phyloP scores from a whole-genome alignment of 1,140 invertebrate species.

The Drosophila melanica region DNA sequence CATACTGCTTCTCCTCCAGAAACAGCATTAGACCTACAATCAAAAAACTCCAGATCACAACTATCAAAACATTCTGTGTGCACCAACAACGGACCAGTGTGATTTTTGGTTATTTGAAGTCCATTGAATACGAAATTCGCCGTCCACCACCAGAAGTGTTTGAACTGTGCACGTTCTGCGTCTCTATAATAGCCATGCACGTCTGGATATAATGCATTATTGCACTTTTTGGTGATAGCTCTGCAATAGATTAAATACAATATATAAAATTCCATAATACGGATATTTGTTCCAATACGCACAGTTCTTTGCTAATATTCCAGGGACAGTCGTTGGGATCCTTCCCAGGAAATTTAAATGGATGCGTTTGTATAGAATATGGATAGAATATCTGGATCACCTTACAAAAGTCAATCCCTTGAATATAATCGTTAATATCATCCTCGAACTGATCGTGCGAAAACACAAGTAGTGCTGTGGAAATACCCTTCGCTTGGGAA shows the following conservation, averaged over 20 bases:
- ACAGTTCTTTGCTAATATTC: background rate
- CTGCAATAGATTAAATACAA: background rate
- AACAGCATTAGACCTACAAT: slow-evolving; percentile 7
- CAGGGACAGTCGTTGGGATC: background rate
- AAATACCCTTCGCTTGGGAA: background rate
- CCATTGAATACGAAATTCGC: slow-evolving; percentile 4
- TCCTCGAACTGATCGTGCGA: background rate
- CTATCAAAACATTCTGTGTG: background rate
- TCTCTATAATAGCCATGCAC: background rate
- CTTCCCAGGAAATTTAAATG: background rate
- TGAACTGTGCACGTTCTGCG: background rate
- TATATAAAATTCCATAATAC: background rate
- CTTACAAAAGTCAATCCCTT: slow-evolving; percentile 1
- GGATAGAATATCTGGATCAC: slow-evolving; percentile 22
- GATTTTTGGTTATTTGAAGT: background rate
- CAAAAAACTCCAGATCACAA: background rate
- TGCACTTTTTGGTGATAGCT: background rate
- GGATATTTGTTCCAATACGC: background rate
- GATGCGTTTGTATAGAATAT: slow-evolving; percentile 10
- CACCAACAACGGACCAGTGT: background rate
- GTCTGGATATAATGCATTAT: background rate
- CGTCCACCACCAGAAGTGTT: slow-evolving; percentile 26
- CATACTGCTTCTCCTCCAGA: slow-evolving; percentile 11
- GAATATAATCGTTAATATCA: background rate
- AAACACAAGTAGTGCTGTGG: background rate